These are phyloP conservation scores for Sarcophaga subvicina DNA, from an alignment of 2,888 invertebrate species.

Conservation along the genomic window DNA sequence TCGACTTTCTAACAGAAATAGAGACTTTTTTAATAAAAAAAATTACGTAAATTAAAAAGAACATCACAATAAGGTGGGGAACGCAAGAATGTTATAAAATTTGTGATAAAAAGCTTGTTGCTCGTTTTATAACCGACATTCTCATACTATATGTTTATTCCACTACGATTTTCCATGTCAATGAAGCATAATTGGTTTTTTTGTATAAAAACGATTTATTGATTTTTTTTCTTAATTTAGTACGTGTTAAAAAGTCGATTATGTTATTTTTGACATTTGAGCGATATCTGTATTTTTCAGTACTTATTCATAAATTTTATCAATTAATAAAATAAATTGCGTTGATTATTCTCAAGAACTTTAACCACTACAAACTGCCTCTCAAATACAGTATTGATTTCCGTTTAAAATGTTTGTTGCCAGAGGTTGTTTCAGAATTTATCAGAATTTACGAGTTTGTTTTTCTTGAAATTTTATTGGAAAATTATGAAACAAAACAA, in stretches of 20 bases:
- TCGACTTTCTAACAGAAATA: constrained; percentile 1
- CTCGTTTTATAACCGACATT: neutral
- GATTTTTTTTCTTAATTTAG: constrained; percentile 17
- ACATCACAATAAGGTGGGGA: constrained; percentile 3
- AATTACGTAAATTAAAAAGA: constrained; percentile 46
- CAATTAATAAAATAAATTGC: neutral
- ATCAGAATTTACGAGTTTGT: no score
- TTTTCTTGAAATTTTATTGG: no score
- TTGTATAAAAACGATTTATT: constrained; percentile 2
- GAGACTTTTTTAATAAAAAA: constrained; percentile 5
- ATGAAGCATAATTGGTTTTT: neutral
- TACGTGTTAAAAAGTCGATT: constrained; percentile 10
- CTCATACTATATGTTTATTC: neutral
- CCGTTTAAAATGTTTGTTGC: no score
- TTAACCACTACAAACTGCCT: neutral
- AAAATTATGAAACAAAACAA: no score
- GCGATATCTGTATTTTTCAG: constrained; percentile 1
- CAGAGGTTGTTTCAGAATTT: no score
- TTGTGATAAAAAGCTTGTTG: constrained; percentile 23
- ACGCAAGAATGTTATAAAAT: neutral
- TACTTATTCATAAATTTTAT: neutral
- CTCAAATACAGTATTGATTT: no score
- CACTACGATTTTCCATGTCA: neutral
- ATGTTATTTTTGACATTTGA: neutral
- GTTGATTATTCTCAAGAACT: neutral